Percentiles rank a stretch among this genome's conserved stretches.
These are phyloP conservation scores for Myripristis murdjan DNA, from an alignment of 2,797 vertebrate genomes.

Conservation along the genomic window DNA sequence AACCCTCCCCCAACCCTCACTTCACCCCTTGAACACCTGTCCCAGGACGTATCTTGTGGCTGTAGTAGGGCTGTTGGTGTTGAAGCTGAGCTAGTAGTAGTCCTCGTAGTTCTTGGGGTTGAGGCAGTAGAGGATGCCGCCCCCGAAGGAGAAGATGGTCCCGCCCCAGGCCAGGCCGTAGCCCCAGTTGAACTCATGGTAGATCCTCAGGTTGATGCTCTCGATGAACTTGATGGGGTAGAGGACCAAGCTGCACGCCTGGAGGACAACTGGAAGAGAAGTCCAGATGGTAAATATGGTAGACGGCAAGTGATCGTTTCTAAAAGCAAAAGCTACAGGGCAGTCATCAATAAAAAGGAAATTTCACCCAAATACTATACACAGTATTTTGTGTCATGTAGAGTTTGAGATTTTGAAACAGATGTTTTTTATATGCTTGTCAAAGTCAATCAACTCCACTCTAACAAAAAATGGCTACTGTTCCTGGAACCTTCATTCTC, in stretches of 20 bases:
- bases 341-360: too few species aligned
- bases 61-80: neutral
- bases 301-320: too few species aligned
- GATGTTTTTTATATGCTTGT: too few species aligned
- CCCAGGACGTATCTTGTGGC: neutral
- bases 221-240: constrained; percentile 99
- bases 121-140: constrained; percentile 97
- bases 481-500: too few species aligned
- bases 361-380: too few species aligned
- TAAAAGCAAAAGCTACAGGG: too few species aligned
- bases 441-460: too few species aligned
- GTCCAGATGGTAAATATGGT: neutral
- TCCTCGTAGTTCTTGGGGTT: constrained; percentile 99
- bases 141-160: constrained; percentile 99
- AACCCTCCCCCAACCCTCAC: constrained; percentile 6
- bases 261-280: constrained; percentile 92
- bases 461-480: too few species aligned
- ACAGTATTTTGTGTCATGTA: constrained; percentile 32
- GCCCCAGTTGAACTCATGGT: constrained; percentile 99
- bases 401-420: too few species aligned
- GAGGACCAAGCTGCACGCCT: constrained; percentile 96
- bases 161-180: constrained; percentile 98
- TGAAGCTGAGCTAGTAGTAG: constrained; percentile 88
- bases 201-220: constrained; percentile 96
- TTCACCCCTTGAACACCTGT: constrained; percentile 19